These are phyloP conservation scores for Cygnus atratus DNA, from an alignment of 2,113 vertebrate genomes.

Conservation along the genomic window DNA sequence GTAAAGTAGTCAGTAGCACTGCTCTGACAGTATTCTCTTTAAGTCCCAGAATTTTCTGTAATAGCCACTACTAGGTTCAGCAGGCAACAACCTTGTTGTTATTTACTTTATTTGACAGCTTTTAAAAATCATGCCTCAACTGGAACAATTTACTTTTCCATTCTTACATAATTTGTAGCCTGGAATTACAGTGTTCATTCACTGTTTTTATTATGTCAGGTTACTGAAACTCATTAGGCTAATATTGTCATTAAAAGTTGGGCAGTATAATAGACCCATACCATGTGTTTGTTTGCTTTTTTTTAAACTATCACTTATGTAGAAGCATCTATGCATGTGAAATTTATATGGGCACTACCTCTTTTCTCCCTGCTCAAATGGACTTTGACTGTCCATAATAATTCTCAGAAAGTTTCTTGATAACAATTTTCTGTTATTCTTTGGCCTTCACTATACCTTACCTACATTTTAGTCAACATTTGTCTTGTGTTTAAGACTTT, in stretches of 20 bases:
- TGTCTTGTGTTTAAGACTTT: background rate
- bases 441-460: background rate
- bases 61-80: background rate
- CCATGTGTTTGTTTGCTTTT: background rate
- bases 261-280: background rate
- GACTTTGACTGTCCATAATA: background rate
- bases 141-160: background rate
- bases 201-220: background rate
- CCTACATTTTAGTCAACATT: background rate
- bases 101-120: background rate
- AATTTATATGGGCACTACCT: background rate
- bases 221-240: accelerated
- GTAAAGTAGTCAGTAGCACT: background rate
- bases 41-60: background rate
- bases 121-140: background rate
- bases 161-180: background rate
- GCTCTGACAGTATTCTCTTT: background rate
- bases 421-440: background rate
- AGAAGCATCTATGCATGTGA: background rate
- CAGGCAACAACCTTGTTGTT: background rate
- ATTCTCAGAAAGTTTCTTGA: background rate
- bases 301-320: background rate
- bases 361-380: background rate
- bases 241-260: background rate
- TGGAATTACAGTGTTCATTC: background rate